phyloP scores from a whole-genome alignment of 1,140 invertebrate species.

The Aleiodes sp. region DNA sequence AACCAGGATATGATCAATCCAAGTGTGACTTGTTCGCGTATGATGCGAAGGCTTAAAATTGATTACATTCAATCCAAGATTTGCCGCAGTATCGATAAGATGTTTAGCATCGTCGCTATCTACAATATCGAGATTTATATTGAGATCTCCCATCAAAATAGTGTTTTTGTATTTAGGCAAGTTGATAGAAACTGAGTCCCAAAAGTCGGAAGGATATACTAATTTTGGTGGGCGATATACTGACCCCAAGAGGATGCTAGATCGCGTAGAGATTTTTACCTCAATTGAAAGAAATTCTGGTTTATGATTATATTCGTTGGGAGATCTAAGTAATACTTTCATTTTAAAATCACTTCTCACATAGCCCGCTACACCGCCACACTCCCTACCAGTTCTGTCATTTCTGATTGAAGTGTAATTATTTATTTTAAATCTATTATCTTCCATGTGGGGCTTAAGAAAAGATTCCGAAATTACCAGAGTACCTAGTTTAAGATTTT shows the following conservation, averaged over 20 bases:
- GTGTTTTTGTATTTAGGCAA: background rate
- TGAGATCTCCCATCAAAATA: constrained; percentile 9
- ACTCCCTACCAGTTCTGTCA: too few relatives aligned
- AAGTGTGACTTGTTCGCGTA: background rate
- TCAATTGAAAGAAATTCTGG: background rate
- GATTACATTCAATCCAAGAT: background rate
- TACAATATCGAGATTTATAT: background rate
- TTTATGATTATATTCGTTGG: too few relatives aligned
- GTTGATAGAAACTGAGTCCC: background rate
- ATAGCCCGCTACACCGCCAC: too few relatives aligned
- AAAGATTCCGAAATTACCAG: too few relatives aligned
- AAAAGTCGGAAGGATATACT: background rate
- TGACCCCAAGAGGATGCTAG: background rate
- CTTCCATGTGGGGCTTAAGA: too few relatives aligned
- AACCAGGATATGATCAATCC: background rate
- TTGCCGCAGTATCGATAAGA: background rate
- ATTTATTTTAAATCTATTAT: too few relatives aligned
- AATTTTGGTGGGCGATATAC: constrained; percentile 1
- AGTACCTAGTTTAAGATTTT: too few relatives aligned
- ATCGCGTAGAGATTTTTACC: background rate
- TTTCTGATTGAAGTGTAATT: too few relatives aligned
- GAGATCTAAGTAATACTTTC: too few relatives aligned
- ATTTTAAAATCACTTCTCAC: too few relatives aligned
- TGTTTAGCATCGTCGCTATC: background rate
- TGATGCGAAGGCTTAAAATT: constrained; percentile 3